Evolutionary conservation across 1,140 invertebrate species (phyloP).

Genomic region (Pseudomyrmex sp.): DNA sequence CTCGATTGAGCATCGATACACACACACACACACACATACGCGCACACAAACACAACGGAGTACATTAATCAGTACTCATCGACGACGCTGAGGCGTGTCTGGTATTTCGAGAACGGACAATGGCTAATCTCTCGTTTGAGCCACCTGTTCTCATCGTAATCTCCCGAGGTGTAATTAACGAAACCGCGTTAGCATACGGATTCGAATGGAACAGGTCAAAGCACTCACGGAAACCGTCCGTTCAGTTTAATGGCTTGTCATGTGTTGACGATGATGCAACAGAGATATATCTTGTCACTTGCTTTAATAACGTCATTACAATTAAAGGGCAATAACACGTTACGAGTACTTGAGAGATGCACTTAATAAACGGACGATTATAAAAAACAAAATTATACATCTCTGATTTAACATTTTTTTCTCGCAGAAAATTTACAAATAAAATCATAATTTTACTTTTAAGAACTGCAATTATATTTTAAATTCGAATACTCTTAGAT

Average conservation of each 20-base stretch:
- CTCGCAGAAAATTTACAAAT: neutral
- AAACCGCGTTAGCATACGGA: constrained; percentile 69
- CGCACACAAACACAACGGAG: neutral
- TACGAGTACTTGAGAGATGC: neutral
- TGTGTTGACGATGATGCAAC: constrained; percentile 13
- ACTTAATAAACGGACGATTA: neutral
- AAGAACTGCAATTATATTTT: too few relatives aligned
- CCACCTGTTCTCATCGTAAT: constrained; percentile 77
- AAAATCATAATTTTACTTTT: too few relatives aligned
- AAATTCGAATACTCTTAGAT: too few relatives aligned
- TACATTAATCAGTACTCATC: constrained; percentile 73
- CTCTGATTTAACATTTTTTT: neutral
- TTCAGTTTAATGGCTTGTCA: constrained; percentile 45
- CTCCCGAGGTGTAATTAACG: constrained; percentile 76
- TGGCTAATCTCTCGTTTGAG: constrained; percentile 65
- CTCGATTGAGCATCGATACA: constrained; percentile 36
- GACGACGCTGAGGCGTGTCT: constrained; percentile 53
- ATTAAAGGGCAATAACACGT: constrained; percentile 24
- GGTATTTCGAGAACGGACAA: constrained; percentile 70
- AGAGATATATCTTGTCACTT: neutral
- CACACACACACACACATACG: neutral
- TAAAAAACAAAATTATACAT: neutral
- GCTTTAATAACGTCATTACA: constrained; percentile 25
- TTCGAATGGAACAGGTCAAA: constrained; percentile 65
- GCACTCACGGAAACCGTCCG: constrained; percentile 66